These are phyloP conservation scores for Cyanoderma ruficeps DNA, from an alignment of 2,113 vertebrate species.

Conservation along the genomic window DNA sequence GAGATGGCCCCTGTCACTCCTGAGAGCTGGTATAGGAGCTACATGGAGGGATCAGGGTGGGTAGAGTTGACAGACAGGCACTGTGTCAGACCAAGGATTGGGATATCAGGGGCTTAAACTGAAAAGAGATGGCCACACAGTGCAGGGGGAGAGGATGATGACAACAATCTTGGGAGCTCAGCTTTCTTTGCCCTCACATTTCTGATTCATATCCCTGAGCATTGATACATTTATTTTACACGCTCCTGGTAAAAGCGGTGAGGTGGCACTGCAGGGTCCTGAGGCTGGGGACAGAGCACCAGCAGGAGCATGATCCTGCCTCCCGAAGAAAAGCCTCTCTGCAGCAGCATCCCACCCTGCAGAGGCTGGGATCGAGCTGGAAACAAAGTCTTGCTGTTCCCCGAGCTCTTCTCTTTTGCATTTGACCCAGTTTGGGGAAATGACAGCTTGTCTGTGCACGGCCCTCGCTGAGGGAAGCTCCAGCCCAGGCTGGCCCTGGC, in stretches of 20 bases:
- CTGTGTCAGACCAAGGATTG: background rate
- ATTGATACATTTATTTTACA: background rate
- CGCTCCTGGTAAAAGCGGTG: background rate
- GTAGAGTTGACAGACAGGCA: background rate
- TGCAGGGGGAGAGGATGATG: background rate
- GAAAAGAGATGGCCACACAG: fast-evolving
- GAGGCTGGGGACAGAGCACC: background rate
- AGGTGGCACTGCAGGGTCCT: background rate
- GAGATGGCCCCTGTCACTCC: background rate
- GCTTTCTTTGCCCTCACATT: background rate
- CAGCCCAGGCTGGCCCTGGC: background rate
- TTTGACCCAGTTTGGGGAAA: conserved; percentile 18
- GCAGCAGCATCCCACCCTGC: background rate
- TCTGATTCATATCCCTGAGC: background rate
- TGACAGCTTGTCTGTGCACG: background rate
- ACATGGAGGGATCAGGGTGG: background rate
- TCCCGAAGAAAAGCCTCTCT: background rate
- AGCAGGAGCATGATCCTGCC: background rate
- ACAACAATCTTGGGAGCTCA: background rate
- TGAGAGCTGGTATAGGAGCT: background rate
- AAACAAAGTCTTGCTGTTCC: background rate
- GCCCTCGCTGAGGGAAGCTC: fast-evolving
- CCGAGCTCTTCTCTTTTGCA: background rate
- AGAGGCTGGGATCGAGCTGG: background rate
- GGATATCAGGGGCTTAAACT: background rate